Percentiles rank a stretch among this genome's conserved stretches.
phyloP scores from a whole-genome alignment of 1,140 invertebrate species.

The Trissolcus basalis region DNA sequence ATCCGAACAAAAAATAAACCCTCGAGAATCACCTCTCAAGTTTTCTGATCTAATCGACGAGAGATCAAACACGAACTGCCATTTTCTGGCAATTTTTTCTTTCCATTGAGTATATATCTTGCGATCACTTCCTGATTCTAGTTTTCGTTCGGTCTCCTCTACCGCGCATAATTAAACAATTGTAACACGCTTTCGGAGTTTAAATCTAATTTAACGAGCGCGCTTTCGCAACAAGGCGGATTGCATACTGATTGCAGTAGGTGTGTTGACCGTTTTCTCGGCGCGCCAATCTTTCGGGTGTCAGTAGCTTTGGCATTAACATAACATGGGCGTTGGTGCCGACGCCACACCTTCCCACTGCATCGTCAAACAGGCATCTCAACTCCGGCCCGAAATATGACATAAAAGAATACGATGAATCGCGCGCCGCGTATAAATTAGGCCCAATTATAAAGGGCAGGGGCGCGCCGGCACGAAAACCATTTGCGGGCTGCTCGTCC shows the following conservation, averaged over 20 bases:
- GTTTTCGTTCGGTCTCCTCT: too few relatives aligned
- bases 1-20: background rate
- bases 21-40: too few relatives aligned
- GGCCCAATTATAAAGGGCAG: slow-evolving; percentile 57
- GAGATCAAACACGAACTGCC: too few relatives aligned
- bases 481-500: slow-evolving; percentile 46
- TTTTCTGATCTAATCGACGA: too few relatives aligned
- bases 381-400: slow-evolving; percentile 49
- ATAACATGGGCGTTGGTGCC: slow-evolving; percentile 72
- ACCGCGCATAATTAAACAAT: slow-evolving; percentile 68
- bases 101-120: too few relatives aligned
- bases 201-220: slow-evolving; percentile 59
- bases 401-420: slow-evolving; percentile 45
- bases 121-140: too few relatives aligned
- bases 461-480: slow-evolving; percentile 48
- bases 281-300: slow-evolving; percentile 36
- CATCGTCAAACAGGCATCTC: slow-evolving; percentile 55
- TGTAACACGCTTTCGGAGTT: slow-evolving; percentile 54
- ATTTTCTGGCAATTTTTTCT: too few relatives aligned
- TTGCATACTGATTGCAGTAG: slow-evolving; percentile 23
- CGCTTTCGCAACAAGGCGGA: slow-evolving; percentile 35
- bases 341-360: slow-evolving; percentile 62
- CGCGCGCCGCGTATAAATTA: slow-evolving; percentile 58
- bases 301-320: slow-evolving; percentile 64
- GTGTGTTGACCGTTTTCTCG: slow-evolving; percentile 33